A percentile compares a stretch with the other conserved stretches of the same genome.
Evolutionary conservation across 2,113 vertebrate genomes (phyloP).

Genomic region (Oryzias curvinotus): DNA sequence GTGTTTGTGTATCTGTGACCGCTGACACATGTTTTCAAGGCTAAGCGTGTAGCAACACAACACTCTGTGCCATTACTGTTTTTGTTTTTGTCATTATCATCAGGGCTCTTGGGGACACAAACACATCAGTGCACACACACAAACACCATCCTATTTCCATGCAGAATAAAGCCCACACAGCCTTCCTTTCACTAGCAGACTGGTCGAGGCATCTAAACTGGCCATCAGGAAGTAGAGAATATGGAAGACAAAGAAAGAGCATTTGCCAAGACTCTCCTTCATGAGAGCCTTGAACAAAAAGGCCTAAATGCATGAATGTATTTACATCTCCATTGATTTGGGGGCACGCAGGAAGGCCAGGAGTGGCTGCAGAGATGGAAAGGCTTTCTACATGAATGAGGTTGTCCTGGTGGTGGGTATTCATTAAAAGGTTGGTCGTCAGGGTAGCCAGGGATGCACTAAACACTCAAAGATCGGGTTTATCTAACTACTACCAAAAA

Average conservation of each 20-base stretch:
- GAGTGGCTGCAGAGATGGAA: background rate
- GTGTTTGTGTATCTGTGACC: slow-evolving; percentile 10
- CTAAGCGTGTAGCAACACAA: background rate
- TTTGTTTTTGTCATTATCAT: slow-evolving; percentile 19
- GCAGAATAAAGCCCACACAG: slow-evolving; percentile 6
- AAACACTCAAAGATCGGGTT: slow-evolving; percentile 12
- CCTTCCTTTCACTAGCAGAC: slow-evolving; percentile 22
- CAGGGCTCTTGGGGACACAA: slow-evolving; percentile 23
- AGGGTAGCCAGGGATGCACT: slow-evolving; percentile 32
- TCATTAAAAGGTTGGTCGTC: slow-evolving; percentile 24
- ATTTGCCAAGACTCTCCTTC: slow-evolving; percentile 52
- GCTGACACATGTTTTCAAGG: slow-evolving; percentile 27
- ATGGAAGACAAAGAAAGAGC: slow-evolving; percentile 33
- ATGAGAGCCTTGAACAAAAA: slow-evolving; percentile 62
- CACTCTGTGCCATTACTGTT: background rate
- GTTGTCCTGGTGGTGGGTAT: slow-evolving; percentile 9
- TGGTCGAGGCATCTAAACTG: slow-evolving; percentile 6
- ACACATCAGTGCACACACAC: slow-evolving; percentile 5
- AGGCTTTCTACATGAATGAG: slow-evolving; percentile 27
- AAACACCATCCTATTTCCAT: slow-evolving; percentile 21
- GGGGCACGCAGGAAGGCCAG: slow-evolving; percentile 37
- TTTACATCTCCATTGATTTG: slow-evolving; percentile 72
- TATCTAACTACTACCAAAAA: background rate
- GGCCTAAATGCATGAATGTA: slow-evolving; percentile 69
- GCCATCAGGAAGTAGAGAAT: slow-evolving; percentile 1